Percentiles rank a stretch among this genome's conserved stretches.
Evolutionary conservation across 2,113 vertebrate species (phyloP).

Genomic region (Bufo bufo): DNA sequence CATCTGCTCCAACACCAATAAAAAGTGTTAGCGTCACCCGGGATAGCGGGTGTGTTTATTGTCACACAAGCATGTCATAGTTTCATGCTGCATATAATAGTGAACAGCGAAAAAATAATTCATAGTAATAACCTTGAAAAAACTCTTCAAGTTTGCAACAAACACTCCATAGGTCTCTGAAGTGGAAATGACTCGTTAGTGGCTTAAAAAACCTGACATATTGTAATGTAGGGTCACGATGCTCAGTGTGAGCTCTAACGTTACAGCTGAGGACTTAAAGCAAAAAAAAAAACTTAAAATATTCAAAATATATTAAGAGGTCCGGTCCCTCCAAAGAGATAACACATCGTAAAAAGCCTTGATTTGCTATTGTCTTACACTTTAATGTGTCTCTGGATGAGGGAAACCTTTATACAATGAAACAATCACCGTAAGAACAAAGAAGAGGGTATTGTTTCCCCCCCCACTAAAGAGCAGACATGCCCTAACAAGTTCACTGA

Average conservation of each 20-base stretch:
- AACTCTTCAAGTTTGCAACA: not conserved
- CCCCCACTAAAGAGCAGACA: slow-evolving; percentile 25
- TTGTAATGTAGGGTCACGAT: not conserved
- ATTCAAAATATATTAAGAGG: slow-evolving; percentile 42
- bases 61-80: not conserved
- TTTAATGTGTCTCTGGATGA: not conserved
- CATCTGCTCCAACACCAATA: not conserved
- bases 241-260: not conserved
- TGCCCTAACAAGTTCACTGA: not conserved
- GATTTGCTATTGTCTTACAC: not conserved
- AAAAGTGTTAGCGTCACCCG: not conserved
- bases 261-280: not conserved
- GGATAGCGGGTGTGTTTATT: too few relatives aligned
- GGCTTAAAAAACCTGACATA: not conserved
- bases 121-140: not conserved
- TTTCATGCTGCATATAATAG: not conserved
- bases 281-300: slow-evolving; percentile 10
- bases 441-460: slow-evolving; percentile 4
- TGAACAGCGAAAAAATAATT: not conserved
- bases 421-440: not conserved
- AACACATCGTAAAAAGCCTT: not conserved
- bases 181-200: not conserved
- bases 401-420: not conserved
- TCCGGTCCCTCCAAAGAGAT: not conserved
- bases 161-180: not conserved